A percentile compares a stretch with the other conserved stretches of the same genome.
Evolutionary conservation across 2,797 vertebrate genomes (phyloP).

Genomic region (Mormyrops boulengeri): DNA sequence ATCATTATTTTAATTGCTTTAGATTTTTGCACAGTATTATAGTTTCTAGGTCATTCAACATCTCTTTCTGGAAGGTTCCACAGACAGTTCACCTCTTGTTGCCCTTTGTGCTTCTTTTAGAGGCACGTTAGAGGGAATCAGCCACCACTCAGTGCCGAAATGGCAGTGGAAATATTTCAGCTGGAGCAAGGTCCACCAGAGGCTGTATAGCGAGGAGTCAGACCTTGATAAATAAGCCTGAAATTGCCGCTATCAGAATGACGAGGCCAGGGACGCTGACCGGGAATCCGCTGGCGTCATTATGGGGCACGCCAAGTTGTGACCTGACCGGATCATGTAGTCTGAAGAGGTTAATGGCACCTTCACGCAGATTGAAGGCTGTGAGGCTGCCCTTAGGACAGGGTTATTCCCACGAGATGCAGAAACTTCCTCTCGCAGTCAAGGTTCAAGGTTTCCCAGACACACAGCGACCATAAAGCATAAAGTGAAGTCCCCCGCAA

Average conservation of each 20-base stretch:
- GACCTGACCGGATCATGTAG: too few species aligned
- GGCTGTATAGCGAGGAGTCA: not conserved
- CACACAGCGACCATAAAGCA: not conserved
- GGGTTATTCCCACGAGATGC: not conserved
- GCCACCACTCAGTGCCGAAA: not conserved
- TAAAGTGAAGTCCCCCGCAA: not conserved
- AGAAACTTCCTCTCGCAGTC: not conserved
- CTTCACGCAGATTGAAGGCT: not conserved
- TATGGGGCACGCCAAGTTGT: not conserved
- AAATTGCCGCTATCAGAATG: not conserved
- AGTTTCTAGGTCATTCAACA: not conserved
- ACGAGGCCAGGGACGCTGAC: not conserved
- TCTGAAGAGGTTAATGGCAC: not conserved
- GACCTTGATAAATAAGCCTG: not conserved
- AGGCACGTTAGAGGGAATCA: not conserved
- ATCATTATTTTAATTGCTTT: not conserved
- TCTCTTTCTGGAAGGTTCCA: not conserved
- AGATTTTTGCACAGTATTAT: not conserved
- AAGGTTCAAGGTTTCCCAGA: not conserved
- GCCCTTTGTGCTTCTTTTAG: not conserved
- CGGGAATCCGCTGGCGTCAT: not conserved
- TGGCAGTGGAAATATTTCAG: not conserved
- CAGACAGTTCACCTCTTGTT: not conserved
- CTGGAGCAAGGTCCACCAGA: not conserved
- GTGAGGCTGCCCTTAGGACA: not conserved